Conservation (phyloP, 2,888 invertebrate genomes). For the Lasioglossum marginatum region DNA sequence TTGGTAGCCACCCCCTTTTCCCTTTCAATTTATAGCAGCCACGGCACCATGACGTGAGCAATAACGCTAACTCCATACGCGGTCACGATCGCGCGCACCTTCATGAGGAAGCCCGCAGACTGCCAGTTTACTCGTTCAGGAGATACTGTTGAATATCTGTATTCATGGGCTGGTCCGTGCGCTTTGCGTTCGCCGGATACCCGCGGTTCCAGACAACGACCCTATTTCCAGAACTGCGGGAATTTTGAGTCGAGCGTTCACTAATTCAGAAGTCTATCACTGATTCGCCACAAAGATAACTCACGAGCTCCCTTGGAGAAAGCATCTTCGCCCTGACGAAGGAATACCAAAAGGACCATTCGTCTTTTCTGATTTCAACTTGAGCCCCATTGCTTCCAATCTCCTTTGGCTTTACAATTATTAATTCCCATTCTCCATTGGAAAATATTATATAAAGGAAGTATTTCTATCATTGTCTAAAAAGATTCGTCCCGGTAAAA, state of each 20-base stretch:
- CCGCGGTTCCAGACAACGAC: neutral
- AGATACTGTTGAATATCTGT: slow-evolving; percentile 11
- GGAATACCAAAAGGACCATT: slow-evolving; percentile 3
- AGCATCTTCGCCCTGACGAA: neutral
- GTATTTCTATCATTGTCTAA: neutral
- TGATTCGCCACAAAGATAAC: neutral
- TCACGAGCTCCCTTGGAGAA: neutral
- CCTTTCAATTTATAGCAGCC: slow-evolving; percentile 56
- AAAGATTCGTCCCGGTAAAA: neutral
- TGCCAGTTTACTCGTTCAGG: slow-evolving; percentile 1
- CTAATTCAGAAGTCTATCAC: neutral
- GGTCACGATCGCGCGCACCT: slow-evolving; percentile 9
- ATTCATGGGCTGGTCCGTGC: slow-evolving; percentile 2
- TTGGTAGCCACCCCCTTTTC: slow-evolving; percentile 8
- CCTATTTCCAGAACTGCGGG: neutral
- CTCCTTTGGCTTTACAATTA: neutral
- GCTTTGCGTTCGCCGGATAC: neutral
- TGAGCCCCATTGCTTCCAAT: neutral
- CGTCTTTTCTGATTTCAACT: neutral
- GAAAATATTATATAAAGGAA: no score
- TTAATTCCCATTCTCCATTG: no score
- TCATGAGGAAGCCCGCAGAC: neutral
- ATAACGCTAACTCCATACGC: slow-evolving; percentile 49
- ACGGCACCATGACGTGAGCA: slow-evolving; percentile 44
- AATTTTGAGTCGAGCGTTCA: neutral